Evolutionary conservation across 2,113 vertebrate genomes (phyloP).

Genomic region (Ictalurus furcatus): DNA sequence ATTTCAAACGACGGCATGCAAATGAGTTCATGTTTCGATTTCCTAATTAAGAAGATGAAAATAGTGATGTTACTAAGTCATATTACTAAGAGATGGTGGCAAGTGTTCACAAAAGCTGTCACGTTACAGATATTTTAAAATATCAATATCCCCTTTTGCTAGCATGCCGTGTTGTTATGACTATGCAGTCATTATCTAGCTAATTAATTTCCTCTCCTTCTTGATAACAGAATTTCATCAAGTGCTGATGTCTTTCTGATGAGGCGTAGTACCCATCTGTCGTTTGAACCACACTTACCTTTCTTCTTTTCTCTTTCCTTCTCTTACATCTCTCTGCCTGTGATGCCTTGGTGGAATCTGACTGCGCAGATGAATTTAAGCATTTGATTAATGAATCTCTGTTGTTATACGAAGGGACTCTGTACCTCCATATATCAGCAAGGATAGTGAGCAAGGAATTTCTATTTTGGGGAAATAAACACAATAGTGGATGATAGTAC

Average conservation of each 20-base stretch:
- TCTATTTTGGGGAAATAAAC: background rate
- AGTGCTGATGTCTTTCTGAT: conserved; percentile 46
- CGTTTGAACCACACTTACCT: conserved; percentile 39
- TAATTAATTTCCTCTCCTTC: conserved; percentile 49
- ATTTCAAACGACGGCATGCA: background rate
- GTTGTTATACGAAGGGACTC: background rate
- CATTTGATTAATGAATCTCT: conserved; percentile 15
- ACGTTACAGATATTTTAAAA: conserved; percentile 29
- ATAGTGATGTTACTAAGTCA: background rate
- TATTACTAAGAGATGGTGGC: conserved; percentile 12
- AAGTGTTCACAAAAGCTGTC: conserved; percentile 35
- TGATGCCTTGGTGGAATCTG: conserved; percentile 28
- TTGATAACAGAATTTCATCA: conserved; percentile 49
- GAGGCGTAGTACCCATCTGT: conserved; percentile 37
- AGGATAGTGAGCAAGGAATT: background rate
- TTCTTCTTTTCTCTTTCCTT: background rate
- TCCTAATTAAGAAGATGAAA: background rate
- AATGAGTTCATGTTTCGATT: conserved; percentile 8
- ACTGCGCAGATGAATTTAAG: conserved; percentile 15
- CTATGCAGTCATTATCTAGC: conserved; percentile 43
- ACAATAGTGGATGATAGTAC: background rate
- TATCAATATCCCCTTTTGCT: conserved; percentile 31
- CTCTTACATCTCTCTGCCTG: conserved; percentile 11
- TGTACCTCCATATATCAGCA: background rate
- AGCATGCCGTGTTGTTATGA: conserved; percentile 38